These are phyloP conservation scores for Drosophila athabasca DNA, from an alignment of 1,140 invertebrate species.

Conservation along the genomic window DNA sequence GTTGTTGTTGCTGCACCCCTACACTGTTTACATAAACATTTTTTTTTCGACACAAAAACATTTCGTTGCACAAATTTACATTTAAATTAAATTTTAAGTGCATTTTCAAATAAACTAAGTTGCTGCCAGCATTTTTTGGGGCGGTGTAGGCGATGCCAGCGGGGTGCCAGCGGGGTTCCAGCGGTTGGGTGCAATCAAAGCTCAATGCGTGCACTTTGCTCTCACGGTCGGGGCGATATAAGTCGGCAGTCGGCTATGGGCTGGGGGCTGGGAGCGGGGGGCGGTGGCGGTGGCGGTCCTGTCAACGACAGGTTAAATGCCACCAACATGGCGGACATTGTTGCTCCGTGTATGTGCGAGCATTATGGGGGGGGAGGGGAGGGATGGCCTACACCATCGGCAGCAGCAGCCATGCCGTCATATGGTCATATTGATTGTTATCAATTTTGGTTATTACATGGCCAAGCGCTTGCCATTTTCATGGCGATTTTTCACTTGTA, in stretches of 20 bases:
- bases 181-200: conserved; percentile 63
- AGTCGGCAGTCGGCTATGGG: conserved; percentile 26
- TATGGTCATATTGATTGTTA: conserved; percentile 79
- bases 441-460: conserved; percentile 78
- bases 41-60: conserved; percentile 76
- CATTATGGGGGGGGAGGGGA: conserved; percentile 18
- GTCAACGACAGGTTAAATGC: conserved; percentile 79
- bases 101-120: conserved; percentile 81
- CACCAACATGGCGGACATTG: conserved; percentile 50
- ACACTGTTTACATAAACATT: conserved; percentile 80
- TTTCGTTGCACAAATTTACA: conserved; percentile 80
- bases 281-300: conserved; percentile 38
- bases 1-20: conserved; percentile 26
- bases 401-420: conserved; percentile 24
- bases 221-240: conserved; percentile 52
- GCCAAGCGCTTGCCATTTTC: conserved; percentile 73
- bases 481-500: conserved; percentile 67
- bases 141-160: too few relatives aligned
- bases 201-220: conserved; percentile 75
- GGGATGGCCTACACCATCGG: conserved; percentile 30
- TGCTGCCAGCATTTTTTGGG: conserved; percentile 25
- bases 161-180: not conserved
- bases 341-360: conserved; percentile 14
- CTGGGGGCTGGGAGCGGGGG: not conserved
- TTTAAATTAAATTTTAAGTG: conserved; percentile 82